Evolutionary conservation across 2,888 invertebrate genomes (phyloP).

Genomic region (Acleris holmiana): DNA sequence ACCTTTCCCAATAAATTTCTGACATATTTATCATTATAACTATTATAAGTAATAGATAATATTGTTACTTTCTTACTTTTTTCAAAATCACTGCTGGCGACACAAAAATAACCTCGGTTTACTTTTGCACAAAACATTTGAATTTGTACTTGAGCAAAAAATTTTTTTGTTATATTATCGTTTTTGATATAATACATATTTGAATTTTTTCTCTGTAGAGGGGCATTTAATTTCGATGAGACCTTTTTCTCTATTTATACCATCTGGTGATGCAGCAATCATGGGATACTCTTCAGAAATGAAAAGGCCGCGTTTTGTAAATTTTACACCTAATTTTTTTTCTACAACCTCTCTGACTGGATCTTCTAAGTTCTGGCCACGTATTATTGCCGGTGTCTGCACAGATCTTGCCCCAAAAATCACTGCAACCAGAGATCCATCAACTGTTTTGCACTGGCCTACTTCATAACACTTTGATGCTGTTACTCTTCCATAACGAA

Average conservation of each 20-base stretch:
- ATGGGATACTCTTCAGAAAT: conserved; percentile 19
- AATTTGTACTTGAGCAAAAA: conserved; percentile 25
- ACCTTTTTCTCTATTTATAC: conserved; percentile 6
- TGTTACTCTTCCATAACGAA: conserved; percentile 33
- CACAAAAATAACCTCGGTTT: conserved; percentile 31
- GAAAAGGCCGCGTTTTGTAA: not conserved
- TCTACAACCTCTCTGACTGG: not conserved
- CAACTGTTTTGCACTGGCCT: conserved; percentile 20
- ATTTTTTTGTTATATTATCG: conserved; percentile 22
- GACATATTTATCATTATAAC: conserved; percentile 22
- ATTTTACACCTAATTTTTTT: not conserved
- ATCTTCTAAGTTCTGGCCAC: not conserved
- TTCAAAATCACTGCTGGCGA: conserved; percentile 24
- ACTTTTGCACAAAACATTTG: conserved; percentile 29
- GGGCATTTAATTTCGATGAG: conserved; percentile 33
- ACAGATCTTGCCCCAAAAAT: conserved; percentile 5
- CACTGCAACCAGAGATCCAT: conserved; percentile 25
- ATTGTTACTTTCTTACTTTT: conserved; percentile 14
- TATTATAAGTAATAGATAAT: conserved; percentile 8
- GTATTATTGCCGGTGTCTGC: not conserved
- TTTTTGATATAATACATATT: conserved; percentile 32
- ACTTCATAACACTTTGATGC: conserved; percentile 31
- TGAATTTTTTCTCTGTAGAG: conserved; percentile 5
- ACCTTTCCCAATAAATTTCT: conserved; percentile 6
- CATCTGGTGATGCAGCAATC: conserved; percentile 34